Evolutionary conservation across 2,113 vertebrate species (phyloP), one percentile per base, ranked within the genome.

Genomic region (Lepisosteus osseus): DNA sequence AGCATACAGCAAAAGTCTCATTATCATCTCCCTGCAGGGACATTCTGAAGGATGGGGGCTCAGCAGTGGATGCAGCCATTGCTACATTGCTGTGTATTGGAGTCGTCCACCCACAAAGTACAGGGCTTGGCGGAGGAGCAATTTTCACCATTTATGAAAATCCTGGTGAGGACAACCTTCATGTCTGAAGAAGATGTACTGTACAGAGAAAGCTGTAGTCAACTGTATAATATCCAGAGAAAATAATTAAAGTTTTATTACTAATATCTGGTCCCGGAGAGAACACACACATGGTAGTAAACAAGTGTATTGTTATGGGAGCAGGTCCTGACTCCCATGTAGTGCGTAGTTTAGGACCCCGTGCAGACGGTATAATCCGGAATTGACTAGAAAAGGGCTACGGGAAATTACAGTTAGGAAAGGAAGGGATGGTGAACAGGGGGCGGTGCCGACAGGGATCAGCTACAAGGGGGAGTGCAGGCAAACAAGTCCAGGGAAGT

Each of bases 21-120:
- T 66, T 55, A 61, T 51, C 54, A 3, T 68, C 5, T 55, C 44
- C 7, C 17, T 78, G 7, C 59, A 92, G 90, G 42, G 82, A 90
- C 57, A 81, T 88, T 29, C 84, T 92, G 45, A 76, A 67, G 6
- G 71, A n/a, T 13, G 92, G 87, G 0, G 97, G 96, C 57, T 93
- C 97, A 0, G 90, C 97, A 0, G 91, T 96, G 82, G 97, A 99
- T 76, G 94, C 92, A 15, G 88, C 96, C 72, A 98, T 99, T 0
- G 95, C 96, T 5, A 90, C 92, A 13, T 85, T 99, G 79, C 69
- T 99, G 74, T 99, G 97, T 83, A 95, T 94, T 0, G 90, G 94
- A 0, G 71, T 94, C 2, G 74, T 95, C 54, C 92, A 97, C 80
- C 95, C 96, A 0, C 97, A 99, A 87, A 99, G 97, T 72, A 93